These are phyloP conservation scores for Invenusta paracnida DNA, from an alignment of 2,888 invertebrate species.

Conservation along the genomic window DNA sequence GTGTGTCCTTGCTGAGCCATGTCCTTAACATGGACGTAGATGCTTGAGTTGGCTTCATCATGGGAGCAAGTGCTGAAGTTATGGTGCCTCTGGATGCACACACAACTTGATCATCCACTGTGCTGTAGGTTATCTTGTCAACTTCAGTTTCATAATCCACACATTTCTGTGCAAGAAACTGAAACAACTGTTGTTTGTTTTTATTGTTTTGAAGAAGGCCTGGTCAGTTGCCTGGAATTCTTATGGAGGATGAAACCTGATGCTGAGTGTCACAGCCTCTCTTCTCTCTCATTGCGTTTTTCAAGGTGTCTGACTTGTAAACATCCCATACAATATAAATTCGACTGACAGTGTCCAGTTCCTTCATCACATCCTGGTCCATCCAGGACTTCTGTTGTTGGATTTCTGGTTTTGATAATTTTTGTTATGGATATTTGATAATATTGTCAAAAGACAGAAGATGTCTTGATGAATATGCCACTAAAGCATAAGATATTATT, in stretches of 20 bases:
- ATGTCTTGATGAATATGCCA: neutral
- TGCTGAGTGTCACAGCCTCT: constrained; percentile 19
- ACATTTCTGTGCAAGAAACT: constrained; percentile 40
- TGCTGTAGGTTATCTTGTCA: constrained; percentile 34
- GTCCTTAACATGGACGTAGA: neutral
- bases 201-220: constrained; percentile 44
- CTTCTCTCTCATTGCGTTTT: constrained; percentile 36
- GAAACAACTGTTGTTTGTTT: constrained; percentile 41
- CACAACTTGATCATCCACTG: constrained; percentile 17
- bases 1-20: constrained; percentile 9
- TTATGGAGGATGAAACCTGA: constrained; percentile 24
- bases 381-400: too few species aligned
- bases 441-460: too few species aligned
- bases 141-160: constrained; percentile 25
- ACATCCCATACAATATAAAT: constrained; percentile 41
- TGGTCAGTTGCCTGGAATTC: constrained; percentile 37
- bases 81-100: neutral
- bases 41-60: constrained; percentile 6
- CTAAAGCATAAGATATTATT: neutral
- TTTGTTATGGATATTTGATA: too few species aligned
- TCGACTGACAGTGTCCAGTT: constrained; percentile 25
- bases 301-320: constrained; percentile 37
- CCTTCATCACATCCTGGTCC: neutral
- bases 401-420: too few species aligned
- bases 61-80: constrained; percentile 7